Percentiles rank a stretch among this genome's conserved stretches.
Conservation (phyloP, 2,888 invertebrate genomes). For the Crepidodera aurea region DNA sequence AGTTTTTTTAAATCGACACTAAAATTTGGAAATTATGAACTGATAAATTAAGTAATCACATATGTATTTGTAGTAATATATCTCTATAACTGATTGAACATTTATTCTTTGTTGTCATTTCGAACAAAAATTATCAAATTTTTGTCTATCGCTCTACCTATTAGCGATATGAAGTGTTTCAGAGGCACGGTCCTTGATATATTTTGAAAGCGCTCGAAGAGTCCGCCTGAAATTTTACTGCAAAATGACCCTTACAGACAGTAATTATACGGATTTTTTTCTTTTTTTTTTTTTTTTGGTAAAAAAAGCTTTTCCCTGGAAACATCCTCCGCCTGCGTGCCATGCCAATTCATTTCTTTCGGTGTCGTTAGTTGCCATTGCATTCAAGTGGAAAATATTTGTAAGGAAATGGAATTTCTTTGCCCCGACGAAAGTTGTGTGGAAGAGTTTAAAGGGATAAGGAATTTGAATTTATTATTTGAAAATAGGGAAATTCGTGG, state of each 20-base stretch:
- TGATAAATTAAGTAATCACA: no score
- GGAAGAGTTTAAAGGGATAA: no score
- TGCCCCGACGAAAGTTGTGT: neutral
- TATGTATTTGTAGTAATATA: no score
- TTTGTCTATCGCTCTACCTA: neutral
- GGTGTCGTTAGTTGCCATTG: constrained; percentile 40
- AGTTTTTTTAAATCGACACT: no score
- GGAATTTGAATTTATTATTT: no score
- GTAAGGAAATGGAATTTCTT: constrained; percentile 20
- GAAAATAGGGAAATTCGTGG: no score
- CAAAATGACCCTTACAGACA: constrained; percentile 47
- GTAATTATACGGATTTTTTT: constrained; percentile 38
- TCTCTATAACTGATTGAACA: no score
- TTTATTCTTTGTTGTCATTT: no score
- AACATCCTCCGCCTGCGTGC: constrained; percentile 18
- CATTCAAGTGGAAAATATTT: constrained; percentile 20
- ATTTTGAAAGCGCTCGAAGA: constrained; percentile 55
- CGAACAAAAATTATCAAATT: no score
- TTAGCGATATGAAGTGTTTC: constrained; percentile 30
- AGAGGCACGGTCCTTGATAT: constrained; percentile 52
- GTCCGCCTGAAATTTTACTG: constrained; percentile 50
- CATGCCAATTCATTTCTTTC: constrained; percentile 41
- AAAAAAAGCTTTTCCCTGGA: constrained; percentile 38
- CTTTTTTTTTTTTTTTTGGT: constrained; percentile 29
- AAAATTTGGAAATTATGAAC: no score